Conservation (phyloP, 1,140 invertebrate genomes). For the Neelides sp. region DNA sequence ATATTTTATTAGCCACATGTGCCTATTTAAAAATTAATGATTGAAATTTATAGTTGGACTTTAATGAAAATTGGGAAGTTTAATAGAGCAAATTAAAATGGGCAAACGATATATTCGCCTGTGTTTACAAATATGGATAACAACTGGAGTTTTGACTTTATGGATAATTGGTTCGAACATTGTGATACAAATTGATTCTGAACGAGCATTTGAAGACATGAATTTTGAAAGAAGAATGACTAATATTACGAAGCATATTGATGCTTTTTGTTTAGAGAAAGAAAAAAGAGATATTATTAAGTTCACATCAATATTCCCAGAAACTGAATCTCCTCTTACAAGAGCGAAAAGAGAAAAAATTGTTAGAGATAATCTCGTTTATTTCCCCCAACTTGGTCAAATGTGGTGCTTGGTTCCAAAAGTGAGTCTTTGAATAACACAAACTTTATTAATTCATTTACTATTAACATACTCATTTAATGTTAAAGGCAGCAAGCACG, state of each 20-base stretch:
- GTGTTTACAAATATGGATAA: no score
- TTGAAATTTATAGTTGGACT: no score
- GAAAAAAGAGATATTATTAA: background rate
- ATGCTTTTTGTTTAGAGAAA: background rate
- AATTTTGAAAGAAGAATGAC: background rate
- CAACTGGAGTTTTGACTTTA: background rate
- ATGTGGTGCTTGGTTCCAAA: conserved; percentile 30
- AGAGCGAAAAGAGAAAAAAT: conserved; percentile 13
- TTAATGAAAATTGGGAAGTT: no score
- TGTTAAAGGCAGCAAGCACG: conserved; percentile 26
- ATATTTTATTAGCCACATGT: no score
- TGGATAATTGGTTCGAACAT: conserved; percentile 6
- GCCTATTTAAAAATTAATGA: no score
- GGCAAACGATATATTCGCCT: no score
- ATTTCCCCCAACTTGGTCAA: conserved; percentile 16
- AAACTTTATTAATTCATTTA: background rate
- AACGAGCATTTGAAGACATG: background rate
- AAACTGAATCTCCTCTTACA: background rate
- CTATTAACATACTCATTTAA: background rate
- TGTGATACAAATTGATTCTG: conserved; percentile 5
- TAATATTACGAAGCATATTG: background rate
- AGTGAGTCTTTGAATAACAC: conserved; percentile 6
- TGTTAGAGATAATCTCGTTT: conserved; percentile 14
- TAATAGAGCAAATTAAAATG: no score
- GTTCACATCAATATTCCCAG: background rate